These are phyloP conservation scores for Carterocephalus palaemon DNA, from an alignment of 2,888 invertebrate species.

Conservation along the genomic window DNA sequence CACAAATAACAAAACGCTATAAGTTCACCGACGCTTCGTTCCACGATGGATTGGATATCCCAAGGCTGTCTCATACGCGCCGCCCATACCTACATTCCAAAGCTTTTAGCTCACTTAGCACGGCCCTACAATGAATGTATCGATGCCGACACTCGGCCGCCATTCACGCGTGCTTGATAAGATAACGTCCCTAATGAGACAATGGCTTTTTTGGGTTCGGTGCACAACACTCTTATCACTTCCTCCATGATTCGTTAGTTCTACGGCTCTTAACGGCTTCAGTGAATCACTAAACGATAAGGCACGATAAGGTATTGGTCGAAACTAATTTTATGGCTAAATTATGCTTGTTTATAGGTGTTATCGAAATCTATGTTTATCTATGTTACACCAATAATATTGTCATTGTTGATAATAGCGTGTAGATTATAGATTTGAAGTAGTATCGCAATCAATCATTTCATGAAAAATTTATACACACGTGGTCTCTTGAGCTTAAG, in stretches of 20 bases:
- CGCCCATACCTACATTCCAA: constrained; percentile 29
- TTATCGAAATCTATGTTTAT: constrained; percentile 4
- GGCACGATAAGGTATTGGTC: constrained; percentile 10
- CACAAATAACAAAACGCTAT: too few relatives aligned
- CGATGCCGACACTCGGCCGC: constrained; percentile 10
- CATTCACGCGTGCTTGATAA: constrained; percentile 23
- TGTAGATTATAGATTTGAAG: too few relatives aligned
- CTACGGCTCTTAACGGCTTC: constrained; percentile 7
- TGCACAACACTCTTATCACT: constrained; percentile 56
- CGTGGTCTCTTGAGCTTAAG: too few relatives aligned
- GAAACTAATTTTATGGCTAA: constrained; percentile 18
- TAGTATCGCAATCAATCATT: too few relatives aligned
- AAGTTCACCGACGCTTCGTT: too few relatives aligned
- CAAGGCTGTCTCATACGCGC: constrained; percentile 3
- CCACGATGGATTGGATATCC: not conserved
- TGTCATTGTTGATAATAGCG: not conserved
- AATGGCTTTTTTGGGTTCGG: constrained; percentile 56
- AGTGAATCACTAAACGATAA: constrained; percentile 21
- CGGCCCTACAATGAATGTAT: constrained; percentile 10
- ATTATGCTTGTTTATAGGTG: constrained; percentile 16
- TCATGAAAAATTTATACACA: too few relatives aligned
- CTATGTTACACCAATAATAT: not conserved
- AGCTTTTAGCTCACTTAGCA: constrained; percentile 42
- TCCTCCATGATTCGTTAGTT: constrained; percentile 46
- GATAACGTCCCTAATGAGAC: constrained; percentile 46